Percentiles rank a stretch among this genome's conserved stretches.
These are phyloP conservation scores for Heliconius charithonia DNA, from an alignment of 2,888 invertebrate genomes.

Conservation along the genomic window DNA sequence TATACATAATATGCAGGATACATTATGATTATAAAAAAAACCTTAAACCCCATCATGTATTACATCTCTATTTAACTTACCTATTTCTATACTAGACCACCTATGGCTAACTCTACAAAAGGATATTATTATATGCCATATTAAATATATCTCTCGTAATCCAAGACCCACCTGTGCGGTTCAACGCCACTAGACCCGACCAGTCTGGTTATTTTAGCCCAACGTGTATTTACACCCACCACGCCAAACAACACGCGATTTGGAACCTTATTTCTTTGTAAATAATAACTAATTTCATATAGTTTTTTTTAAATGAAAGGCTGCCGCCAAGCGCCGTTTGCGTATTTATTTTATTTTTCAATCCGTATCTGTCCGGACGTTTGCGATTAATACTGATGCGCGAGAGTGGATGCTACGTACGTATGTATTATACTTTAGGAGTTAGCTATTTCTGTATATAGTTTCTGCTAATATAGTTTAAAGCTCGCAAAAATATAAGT, in stretches of 20 bases:
- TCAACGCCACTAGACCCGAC: constrained; percentile 78
- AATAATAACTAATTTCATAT: constrained; percentile 56
- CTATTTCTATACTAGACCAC: background rate
- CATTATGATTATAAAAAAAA: no score
- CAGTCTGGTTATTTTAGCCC: constrained; percentile 75
- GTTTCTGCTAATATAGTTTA: no score
- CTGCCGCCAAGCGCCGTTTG: constrained; percentile 73
- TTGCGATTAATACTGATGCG: constrained; percentile 64
- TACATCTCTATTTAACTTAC: no score
- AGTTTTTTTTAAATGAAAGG: constrained; percentile 56
- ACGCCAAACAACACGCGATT: constrained; percentile 63
- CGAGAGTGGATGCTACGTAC: background rate
- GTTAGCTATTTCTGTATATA: no score
- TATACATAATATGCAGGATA: no score
- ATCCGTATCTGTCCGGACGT: constrained; percentile 70
- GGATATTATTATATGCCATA: constrained; percentile 70
- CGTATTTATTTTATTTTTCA: constrained; percentile 68
- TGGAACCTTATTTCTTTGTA: constrained; percentile 60
- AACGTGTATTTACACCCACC: constrained; percentile 71
- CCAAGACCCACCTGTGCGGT: constrained; percentile 80
- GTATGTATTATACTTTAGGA: background rate
- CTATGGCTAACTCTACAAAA: constrained; percentile 30
- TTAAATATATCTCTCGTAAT: constrained; percentile 79
- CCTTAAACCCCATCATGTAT: no score
- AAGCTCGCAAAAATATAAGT: no score